These are phyloP conservation scores for Vulpes lagopus DNA, from an alignment of 2,113 vertebrate species.

Conservation along the genomic window DNA sequence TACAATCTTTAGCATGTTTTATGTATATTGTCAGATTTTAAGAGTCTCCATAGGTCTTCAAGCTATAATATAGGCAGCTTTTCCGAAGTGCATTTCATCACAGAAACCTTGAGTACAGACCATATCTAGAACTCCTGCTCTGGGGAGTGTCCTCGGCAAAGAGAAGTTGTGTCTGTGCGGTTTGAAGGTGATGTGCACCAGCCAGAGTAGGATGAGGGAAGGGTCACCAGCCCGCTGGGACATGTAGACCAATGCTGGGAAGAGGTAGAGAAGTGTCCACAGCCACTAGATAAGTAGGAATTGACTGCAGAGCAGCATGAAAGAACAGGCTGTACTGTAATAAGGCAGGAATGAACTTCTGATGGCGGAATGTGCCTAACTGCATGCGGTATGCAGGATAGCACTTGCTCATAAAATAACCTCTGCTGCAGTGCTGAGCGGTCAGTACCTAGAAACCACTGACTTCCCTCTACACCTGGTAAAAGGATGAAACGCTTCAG, in stretches of 20 bases:
- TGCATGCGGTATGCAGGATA: not conserved
- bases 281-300: not conserved
- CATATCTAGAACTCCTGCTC: not conserved
- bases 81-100: not conserved
- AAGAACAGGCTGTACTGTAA: not conserved
- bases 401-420: not conserved
- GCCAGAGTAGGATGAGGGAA: not conserved
- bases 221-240: not conserved
- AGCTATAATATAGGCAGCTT: not conserved
- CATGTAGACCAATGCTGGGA: not conserved
- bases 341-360: not conserved
- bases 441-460: not conserved
- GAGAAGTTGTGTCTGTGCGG: not conserved
- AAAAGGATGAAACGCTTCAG: not conserved
- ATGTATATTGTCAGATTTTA: not conserved
- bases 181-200: not conserved
- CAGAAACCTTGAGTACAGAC: not conserved
- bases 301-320: not conserved
- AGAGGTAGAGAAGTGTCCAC: not conserved
- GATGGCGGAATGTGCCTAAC: not conserved
- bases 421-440: not conserved
- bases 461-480: not conserved
- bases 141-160: not conserved
- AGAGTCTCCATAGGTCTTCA: not conserved
- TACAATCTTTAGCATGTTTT: not conserved